phyloP scores from a whole-genome alignment of 2,113 vertebrate species.

The Callocephalon fimbriatum region DNA sequence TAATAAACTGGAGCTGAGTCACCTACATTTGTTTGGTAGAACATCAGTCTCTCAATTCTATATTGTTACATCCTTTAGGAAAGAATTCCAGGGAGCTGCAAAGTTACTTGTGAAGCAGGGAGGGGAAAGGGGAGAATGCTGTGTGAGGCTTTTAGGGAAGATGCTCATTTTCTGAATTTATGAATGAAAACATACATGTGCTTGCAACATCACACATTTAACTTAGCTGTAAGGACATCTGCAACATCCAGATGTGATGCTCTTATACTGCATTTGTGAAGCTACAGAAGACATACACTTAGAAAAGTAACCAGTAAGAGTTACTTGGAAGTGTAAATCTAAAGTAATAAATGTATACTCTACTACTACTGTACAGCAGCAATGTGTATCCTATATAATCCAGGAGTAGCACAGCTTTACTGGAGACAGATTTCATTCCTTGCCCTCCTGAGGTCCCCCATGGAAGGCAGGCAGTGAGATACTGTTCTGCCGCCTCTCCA shows the following conservation, averaged over 20 bases:
- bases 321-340: neutral
- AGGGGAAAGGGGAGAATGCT: neutral
- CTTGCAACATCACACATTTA: neutral
- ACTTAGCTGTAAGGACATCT: neutral
- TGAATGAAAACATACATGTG: fast-evolving
- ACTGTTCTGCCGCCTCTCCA: neutral
- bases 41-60: neutral
- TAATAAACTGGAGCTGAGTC: neutral
- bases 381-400: neutral
- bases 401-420: neutral
- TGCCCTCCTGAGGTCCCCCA: neutral
- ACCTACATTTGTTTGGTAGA: neutral
- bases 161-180: neutral
- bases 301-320: neutral
- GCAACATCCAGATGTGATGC: neutral
- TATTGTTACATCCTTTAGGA: neutral
- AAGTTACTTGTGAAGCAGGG: neutral
- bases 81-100: neutral
- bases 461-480: fast-evolving
- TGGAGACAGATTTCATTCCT: fast-evolving
- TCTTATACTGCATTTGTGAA: neutral
- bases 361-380: fast-evolving
- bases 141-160: neutral
- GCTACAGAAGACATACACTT: neutral
- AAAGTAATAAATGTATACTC: neutral